Conservation (phyloP, 2,888 invertebrate genomes). For the Lepeophtheirus nordmannii region DNA sequence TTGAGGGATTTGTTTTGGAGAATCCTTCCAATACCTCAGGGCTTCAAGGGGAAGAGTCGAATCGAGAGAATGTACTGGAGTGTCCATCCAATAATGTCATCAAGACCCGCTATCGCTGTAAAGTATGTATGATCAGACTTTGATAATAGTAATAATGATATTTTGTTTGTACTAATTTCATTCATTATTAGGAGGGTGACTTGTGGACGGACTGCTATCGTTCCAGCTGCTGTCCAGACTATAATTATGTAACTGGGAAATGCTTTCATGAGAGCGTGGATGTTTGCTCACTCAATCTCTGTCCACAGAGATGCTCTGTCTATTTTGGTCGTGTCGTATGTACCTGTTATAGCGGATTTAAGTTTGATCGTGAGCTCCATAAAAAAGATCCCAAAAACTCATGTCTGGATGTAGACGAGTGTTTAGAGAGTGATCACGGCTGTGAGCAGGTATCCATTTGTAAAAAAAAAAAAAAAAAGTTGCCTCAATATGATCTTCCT, state of each 20-base stretch:
- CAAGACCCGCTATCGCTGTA: slow-evolving; percentile 46
- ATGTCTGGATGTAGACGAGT: slow-evolving; percentile 35
- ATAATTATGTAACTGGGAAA: slow-evolving; percentile 44
- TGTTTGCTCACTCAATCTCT: slow-evolving; percentile 47
- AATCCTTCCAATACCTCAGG: too few relatives aligned
- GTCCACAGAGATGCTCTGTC: slow-evolving; percentile 51
- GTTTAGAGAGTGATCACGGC: slow-evolving; percentile 40
- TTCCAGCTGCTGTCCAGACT: slow-evolving; percentile 47
- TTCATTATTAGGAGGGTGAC: slow-evolving; percentile 30
- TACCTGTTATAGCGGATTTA: slow-evolving; percentile 48
- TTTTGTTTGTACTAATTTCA: too few relatives aligned
- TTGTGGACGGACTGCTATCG: slow-evolving; percentile 47
- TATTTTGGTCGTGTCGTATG: slow-evolving; percentile 47
- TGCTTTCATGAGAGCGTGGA: slow-evolving; percentile 46
- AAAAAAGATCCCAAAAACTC: slow-evolving; percentile 26
- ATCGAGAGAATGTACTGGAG: slow-evolving; percentile 32
- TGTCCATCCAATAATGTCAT: slow-evolving; percentile 49
- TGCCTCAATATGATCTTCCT: background rate
- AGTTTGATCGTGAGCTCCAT: slow-evolving; percentile 45
- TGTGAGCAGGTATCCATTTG: slow-evolving; percentile 41
- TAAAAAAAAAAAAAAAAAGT: too few relatives aligned
- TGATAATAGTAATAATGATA: too few relatives aligned
- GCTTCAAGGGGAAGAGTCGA: slow-evolving; percentile 21
- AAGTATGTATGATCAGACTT: slow-evolving; percentile 28
- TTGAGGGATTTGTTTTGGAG: too few relatives aligned